phyloP scores from a whole-genome alignment of 2,113 vertebrate genomes.

The Setophaga kirtlandii region DNA sequence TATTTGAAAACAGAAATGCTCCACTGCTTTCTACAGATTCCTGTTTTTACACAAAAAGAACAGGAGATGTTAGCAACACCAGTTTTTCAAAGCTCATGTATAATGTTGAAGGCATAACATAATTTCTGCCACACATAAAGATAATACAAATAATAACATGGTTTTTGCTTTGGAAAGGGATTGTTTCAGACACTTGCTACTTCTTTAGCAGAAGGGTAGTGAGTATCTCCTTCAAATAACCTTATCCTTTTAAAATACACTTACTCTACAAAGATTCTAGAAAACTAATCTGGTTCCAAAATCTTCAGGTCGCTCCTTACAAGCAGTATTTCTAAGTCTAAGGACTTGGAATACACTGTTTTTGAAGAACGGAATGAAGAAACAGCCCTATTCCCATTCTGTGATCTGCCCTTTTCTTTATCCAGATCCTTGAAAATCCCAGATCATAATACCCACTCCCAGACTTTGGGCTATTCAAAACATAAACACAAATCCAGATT shows the following conservation, averaged over 20 bases:
- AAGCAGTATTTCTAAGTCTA: background rate
- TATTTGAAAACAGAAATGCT: background rate
- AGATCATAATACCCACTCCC: accelerated
- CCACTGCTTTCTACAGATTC: background rate
- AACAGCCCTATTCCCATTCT: background rate
- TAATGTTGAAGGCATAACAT: background rate
- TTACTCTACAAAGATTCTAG: background rate
- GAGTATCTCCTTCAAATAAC: background rate
- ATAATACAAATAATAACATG: background rate
- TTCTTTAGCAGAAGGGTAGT: constrained; percentile 24
- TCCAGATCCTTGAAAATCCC: background rate
- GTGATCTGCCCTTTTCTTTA: background rate
- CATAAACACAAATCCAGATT: background rate
- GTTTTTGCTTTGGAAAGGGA: background rate
- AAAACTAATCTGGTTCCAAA: constrained; percentile 21
- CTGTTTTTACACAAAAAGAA: background rate
- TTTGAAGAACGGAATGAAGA: background rate
- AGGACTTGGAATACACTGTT: background rate
- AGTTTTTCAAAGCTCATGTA: background rate
- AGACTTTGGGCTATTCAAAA: background rate
- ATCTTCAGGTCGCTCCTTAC: background rate
- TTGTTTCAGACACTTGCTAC: background rate
- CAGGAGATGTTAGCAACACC: background rate
- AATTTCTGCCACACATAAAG: constrained; percentile 30
- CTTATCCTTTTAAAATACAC: background rate